phyloP scores from a whole-genome alignment of 2,113 vertebrate genomes.

The Hypanus sabinus region DNA sequence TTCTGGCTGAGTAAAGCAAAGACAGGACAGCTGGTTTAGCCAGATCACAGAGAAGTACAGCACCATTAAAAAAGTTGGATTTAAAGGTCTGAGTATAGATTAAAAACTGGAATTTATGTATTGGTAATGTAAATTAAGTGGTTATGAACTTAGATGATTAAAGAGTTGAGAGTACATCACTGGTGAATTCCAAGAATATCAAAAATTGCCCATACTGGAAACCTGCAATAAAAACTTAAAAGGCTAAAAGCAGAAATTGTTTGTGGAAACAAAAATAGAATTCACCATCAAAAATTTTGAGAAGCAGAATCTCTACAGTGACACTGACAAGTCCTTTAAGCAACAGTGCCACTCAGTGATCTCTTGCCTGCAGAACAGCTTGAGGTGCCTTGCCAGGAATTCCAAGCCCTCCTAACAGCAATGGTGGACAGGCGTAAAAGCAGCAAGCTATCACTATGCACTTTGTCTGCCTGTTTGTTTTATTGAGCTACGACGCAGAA shows the following conservation, averaged over 20 bases:
- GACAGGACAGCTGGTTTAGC: not conserved
- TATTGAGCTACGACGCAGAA: no score
- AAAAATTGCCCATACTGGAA: no score
- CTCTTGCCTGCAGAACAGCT: not conserved
- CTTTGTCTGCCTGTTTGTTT: no score
- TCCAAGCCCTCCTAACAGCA: not conserved
- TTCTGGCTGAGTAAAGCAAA: no score
- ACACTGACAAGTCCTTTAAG: not conserved
- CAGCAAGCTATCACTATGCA: not conserved
- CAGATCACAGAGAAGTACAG: not conserved
- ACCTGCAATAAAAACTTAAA: no score
- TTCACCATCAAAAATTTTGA: no score
- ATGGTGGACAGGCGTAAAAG: not conserved
- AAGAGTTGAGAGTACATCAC: not conserved
- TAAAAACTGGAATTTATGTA: not conserved
- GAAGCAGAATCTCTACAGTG: not conserved
- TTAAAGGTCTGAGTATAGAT: not conserved
- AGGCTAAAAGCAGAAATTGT: no score
- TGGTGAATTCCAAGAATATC: not conserved
- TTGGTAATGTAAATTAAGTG: not conserved
- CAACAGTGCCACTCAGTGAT: not conserved
- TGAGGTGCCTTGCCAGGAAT: not conserved
- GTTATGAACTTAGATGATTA: not conserved
- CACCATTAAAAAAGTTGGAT: not conserved
- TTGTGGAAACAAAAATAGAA: no score